phyloP scores from a whole-genome alignment of 2,113 vertebrate genomes.

The Athene noctua region DNA sequence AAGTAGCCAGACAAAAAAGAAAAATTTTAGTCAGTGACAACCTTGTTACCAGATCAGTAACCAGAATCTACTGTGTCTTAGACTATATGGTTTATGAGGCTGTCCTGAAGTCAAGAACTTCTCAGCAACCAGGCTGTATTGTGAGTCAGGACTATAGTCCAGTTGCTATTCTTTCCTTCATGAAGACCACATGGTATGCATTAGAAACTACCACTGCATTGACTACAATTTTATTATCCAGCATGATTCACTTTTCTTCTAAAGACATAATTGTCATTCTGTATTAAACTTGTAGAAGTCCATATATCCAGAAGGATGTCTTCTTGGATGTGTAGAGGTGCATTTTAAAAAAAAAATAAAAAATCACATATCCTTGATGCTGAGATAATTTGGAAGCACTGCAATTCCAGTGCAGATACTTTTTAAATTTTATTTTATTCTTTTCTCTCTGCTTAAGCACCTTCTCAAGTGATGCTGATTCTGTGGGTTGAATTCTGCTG shows the following conservation, averaged over 20 bases:
- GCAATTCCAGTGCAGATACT: not conserved
- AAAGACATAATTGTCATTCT: not conserved
- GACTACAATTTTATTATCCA: not conserved
- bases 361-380: accelerated
- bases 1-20: not conserved
- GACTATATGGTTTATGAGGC: not conserved
- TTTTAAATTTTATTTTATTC: not conserved
- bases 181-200: not conserved
- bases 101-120: not conserved
- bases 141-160: not conserved
- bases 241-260: not conserved
- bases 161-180: not conserved
- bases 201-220: not conserved
- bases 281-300: not conserved
- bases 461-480: not conserved
- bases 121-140: not conserved
- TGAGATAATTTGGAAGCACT: not conserved
- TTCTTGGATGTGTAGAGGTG: not conserved
- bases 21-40: not conserved
- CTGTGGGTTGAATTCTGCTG: accelerated
- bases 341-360: not conserved
- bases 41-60: not conserved
- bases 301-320: not conserved
- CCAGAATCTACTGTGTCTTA: not conserved
- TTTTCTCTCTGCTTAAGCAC: not conserved